Base-by-base conservation (phyloP, 1,140 invertebrate genomes). In the Rhynchophorus ferrugineus region DNA sequence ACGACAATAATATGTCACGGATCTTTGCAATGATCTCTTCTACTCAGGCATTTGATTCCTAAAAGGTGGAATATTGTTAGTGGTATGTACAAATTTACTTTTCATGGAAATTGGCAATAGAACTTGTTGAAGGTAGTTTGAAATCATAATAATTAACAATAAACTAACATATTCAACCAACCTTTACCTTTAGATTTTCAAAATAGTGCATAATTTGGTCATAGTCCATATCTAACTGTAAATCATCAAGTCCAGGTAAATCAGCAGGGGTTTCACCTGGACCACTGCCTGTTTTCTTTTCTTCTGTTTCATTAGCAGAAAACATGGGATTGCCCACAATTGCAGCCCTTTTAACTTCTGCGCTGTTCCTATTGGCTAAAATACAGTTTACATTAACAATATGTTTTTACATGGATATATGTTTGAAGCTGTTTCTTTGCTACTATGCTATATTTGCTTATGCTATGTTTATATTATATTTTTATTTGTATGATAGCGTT, bases 141-240 rank as follows among this genome's bases (percentile, higher is more conserved):
- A 36, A 17, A 21, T 5, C 13, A 46, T 2, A 9, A n/a, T 19
- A 21, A 21, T 21, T 14, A 3, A 3, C 13, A 37, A 37, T 14
- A 6, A 48, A 37, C 11, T n/a, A 37, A 48, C 29, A 7, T n/a
- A 13, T 11, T 41, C 19, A 22, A 21, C 1, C 6, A n/a, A 11
- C 29, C 21, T 43, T 42, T 73, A 82, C 93, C 78, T 96, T 96
- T 62, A 97, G 77, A 77, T 93, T 95, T 72, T 95, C 90, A 78
- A 97, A 95, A 74, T 96, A 95, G 65, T 93, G 87, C 87, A 95
- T 91, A 67, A 97, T 89, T 76, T 95, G 89, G 66, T 95, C 90
- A 71, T 96, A 95, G 69, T 95, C 90, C 89, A 96, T 91, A 61
- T 89, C 89, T 52, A 87, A 76, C 61, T 84, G 81, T 11, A 91